Conservation (phyloP, 2,888 invertebrate species). For the Pheosia tremula region DNA sequence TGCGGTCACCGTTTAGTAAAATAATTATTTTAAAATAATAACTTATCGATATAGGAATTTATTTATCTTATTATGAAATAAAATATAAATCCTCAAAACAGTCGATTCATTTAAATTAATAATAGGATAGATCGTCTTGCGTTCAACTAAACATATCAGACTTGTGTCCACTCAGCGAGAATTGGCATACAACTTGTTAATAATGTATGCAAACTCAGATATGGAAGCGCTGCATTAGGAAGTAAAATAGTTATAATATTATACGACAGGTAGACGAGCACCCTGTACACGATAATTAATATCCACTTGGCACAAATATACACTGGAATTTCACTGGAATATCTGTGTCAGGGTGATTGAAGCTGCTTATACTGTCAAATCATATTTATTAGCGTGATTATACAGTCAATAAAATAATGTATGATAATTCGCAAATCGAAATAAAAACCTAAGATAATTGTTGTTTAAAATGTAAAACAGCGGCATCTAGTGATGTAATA, state of each 20-base stretch:
- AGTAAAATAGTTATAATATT: slow-evolving; percentile 19
- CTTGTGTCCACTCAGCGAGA: background rate
- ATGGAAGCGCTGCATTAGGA: slow-evolving; percentile 5
- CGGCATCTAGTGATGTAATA: background rate
- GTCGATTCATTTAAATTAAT: slow-evolving; percentile 17
- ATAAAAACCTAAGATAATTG: background rate
- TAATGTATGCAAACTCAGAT: slow-evolving; percentile 3
- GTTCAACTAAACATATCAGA: background rate
- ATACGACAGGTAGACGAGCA: slow-evolving; percentile 24
- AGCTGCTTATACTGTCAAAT: no score
- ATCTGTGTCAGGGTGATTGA: background rate
- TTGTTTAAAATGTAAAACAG: background rate
- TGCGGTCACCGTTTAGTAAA: slow-evolving; percentile 12
- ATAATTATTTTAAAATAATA: slow-evolving; percentile 28
- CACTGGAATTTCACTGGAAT: background rate
- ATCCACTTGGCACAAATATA: slow-evolving; percentile 7
- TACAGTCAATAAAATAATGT: background rate
- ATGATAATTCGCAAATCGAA: background rate
- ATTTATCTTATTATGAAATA: slow-evolving; percentile 31
- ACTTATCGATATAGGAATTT: slow-evolving; percentile 26
- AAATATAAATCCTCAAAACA: slow-evolving; percentile 38
- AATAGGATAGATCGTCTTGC: background rate
- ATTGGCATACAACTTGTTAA: background rate
- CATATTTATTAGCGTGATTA: background rate
- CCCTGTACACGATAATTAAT: slow-evolving; percentile 23